A percentile compares a stretch with the other conserved stretches of the same genome.
Conservation (phyloP, 2,113 vertebrate genomes). For the Lasiurus cinereus region DNA sequence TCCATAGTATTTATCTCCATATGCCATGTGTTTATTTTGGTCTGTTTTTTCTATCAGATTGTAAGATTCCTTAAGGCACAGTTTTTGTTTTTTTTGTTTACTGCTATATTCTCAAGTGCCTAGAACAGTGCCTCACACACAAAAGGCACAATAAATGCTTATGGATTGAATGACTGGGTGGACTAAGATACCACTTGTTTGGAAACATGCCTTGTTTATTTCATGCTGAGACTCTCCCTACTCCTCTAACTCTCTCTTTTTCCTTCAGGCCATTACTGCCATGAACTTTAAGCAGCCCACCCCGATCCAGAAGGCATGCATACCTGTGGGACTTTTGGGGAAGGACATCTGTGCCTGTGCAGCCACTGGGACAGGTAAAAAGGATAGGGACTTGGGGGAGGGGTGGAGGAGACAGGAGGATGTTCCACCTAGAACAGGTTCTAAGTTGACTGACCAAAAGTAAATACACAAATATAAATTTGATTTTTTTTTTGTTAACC, state of each 20-base stretch:
- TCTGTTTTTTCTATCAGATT: not conserved
- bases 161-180: not conserved
- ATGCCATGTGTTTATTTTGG: not conserved
- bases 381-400: fast-evolving
- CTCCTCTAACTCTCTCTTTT: not conserved
- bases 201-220: not conserved
- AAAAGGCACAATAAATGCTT: not conserved
- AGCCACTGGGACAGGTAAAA: conserved; percentile 96
- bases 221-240: not conserved
- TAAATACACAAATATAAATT: not conserved
- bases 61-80: not conserved
- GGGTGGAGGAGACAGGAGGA: not conserved
- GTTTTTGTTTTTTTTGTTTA: not conserved
- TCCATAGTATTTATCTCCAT: not conserved
- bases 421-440: too few species aligned
- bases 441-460: not conserved
- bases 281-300: conserved; percentile 97
- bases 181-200: not conserved
- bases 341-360: conserved; percentile 98
- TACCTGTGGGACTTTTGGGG: conserved; percentile 96
- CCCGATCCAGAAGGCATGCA: conserved; percentile 98
- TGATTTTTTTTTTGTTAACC: not conserved
- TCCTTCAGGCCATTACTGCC: conserved; percentile 92
- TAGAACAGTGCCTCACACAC: not conserved
- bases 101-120: not conserved